Conservation (phyloP, 2,797 vertebrate species). For the Petrocephalus sullivani region DNA sequence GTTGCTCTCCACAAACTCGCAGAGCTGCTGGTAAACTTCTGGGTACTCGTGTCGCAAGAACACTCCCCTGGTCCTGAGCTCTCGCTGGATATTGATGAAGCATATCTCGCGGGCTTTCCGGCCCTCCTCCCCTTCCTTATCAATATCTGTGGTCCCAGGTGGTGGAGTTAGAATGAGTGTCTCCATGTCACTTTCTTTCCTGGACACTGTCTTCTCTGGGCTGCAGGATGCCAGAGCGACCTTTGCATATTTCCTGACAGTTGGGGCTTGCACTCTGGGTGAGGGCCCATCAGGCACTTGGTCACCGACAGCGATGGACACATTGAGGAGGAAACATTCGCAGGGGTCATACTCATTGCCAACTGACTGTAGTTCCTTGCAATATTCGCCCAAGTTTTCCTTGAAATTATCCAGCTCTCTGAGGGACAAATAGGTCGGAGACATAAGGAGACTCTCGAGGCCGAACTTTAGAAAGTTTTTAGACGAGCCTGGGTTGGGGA, state of each 20-base stretch:
- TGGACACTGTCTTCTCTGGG: conserved; percentile 77
- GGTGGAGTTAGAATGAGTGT: conserved; percentile 93
- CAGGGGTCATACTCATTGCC: conserved; percentile 91
- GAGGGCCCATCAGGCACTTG: conserved; percentile 77
- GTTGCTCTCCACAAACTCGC: conserved; percentile 92
- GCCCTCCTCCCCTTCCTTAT: conserved; percentile 89
- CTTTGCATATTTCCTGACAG: conserved; percentile 93
- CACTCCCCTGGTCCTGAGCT: conserved; percentile 89
- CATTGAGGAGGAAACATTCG: conserved; percentile 97
- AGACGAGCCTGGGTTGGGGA: conserved; percentile 82
- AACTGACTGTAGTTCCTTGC: conserved; percentile 81
- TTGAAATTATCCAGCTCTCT: conserved; percentile 88
- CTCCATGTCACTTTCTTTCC: conserved; percentile 88
- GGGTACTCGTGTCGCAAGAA: conserved; percentile 93
- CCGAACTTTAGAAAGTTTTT: conserved; percentile 91
- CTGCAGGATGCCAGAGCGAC: conserved; percentile 89
- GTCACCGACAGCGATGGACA: conserved; percentile 90
- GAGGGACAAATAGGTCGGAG: conserved; percentile 89
- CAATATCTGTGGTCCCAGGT: conserved; percentile 84
- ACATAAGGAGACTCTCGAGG: conserved; percentile 84
- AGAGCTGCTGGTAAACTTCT: conserved; percentile 88
- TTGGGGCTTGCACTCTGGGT: conserved; percentile 78
- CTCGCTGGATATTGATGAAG: conserved; percentile 95
- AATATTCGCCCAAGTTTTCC: conserved; percentile 87
- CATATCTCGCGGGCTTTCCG: conserved; percentile 90